phyloP scores from a whole-genome alignment of 2,888 invertebrate genomes.

The Amblyjoppa proteus region DNA sequence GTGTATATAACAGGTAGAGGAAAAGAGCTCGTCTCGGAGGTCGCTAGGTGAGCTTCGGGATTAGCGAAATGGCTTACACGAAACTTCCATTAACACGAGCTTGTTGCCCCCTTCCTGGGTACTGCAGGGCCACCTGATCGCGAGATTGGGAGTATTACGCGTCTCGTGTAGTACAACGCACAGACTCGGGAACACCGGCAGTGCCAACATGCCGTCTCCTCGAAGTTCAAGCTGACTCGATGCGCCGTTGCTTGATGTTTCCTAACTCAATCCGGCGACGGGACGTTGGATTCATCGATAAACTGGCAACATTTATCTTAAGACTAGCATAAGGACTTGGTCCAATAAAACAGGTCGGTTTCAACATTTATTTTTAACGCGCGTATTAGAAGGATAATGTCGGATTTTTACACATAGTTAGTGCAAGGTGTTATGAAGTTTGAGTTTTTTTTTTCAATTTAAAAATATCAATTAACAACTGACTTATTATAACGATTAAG shows the following conservation, averaged over 20 bases:
- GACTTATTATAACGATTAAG: too few relatives aligned
- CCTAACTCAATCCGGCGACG: neutral
- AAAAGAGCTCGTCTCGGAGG: slow-evolving; percentile 37
- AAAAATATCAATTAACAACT: too few relatives aligned
- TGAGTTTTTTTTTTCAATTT: too few relatives aligned
- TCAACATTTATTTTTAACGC: too few relatives aligned
- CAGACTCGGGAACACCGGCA: neutral
- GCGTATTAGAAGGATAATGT: too few relatives aligned
- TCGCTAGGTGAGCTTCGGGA: slow-evolving; percentile 58
- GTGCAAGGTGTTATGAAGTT: too few relatives aligned
- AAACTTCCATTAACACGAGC: slow-evolving; percentile 79
- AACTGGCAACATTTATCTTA: neutral
- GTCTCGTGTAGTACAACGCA: slow-evolving; percentile 21
- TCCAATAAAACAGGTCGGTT: too few relatives aligned
- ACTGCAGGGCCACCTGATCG: slow-evolving; percentile 49
- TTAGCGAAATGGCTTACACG: slow-evolving; percentile 76
- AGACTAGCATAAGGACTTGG: neutral
- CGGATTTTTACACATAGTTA: too few relatives aligned
- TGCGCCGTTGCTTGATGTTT: neutral
- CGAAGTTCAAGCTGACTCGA: neutral
- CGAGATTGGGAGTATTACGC: slow-evolving; percentile 28
- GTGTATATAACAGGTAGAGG: neutral
- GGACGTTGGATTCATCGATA: neutral
- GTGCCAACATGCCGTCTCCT: slow-evolving; percentile 11
- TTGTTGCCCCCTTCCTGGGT: slow-evolving; percentile 68